Percentiles rank a stretch among this genome's conserved stretches.
Evolutionary conservation across 1,140 invertebrate species (phyloP).

Genomic region (Plutomurus gul): DNA sequence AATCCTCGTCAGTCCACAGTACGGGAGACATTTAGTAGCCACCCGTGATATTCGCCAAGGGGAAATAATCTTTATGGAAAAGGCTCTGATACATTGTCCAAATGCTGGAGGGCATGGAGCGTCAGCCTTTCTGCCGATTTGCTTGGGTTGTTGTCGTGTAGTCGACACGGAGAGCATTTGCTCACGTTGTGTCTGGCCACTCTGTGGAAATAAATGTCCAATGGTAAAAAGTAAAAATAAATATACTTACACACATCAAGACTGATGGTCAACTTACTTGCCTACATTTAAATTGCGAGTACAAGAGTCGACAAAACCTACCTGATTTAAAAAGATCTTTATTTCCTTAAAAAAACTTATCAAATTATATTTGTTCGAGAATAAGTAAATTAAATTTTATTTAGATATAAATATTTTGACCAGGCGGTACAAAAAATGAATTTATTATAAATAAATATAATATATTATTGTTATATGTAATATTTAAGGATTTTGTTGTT

Average conservation of each 20-base stretch:
- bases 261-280: too few species aligned
- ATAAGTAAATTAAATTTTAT: neutral
- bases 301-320: too few species aligned
- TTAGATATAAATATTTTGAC: neutral
- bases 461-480: too few species aligned
- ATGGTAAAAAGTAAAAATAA: constrained; percentile 3
- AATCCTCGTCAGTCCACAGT: neutral
- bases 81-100: neutral
- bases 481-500: too few species aligned
- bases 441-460: too few species aligned
- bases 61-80: constrained; percentile 9
- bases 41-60: neutral
- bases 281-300: too few species aligned
- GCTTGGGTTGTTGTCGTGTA: neutral
- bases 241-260: too few species aligned
- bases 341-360: too few species aligned
- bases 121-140: neutral
- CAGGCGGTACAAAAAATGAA: too few species aligned
- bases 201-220: neutral
- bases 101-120: neutral
- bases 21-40: neutral
- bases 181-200: neutral
- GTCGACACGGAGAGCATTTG: neutral
- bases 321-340: too few species aligned
- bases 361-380: neutral